Conservation (phyloP, 37 sponge, comb jelly and placozoan genomes). For the Theonella swinhoei region DNA sequence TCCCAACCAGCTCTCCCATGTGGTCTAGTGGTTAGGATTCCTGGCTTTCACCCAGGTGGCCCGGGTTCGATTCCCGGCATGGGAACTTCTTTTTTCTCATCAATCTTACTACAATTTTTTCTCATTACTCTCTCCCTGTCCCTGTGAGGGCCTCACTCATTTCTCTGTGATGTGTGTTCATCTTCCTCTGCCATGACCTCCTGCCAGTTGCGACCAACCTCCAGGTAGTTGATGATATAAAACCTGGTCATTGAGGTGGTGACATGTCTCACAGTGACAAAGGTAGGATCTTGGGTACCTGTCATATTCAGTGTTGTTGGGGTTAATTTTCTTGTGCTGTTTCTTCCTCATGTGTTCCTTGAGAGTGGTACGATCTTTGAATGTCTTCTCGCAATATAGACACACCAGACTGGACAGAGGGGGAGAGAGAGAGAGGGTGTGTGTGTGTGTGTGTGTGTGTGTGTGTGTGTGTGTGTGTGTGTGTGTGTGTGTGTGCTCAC, state of each 20-base stretch:
- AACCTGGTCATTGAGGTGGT: no score
- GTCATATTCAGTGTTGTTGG: constrained; percentile 81
- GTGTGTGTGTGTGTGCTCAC: constrained; percentile 8
- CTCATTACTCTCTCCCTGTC: no score
- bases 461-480: neutral
- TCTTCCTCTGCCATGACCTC: constrained; percentile 56
- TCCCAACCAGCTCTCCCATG: constrained; percentile 51
- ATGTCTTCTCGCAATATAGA: constrained; percentile 85
- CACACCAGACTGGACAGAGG: constrained; percentile 62
- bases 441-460: no score
- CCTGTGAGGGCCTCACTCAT: neutral
- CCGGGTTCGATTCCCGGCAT: constrained; percentile 88
- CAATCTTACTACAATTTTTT: no score
- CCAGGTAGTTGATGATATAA: constrained; percentile 91
- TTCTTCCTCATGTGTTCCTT: constrained; percentile 98
- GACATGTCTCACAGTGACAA: no score
- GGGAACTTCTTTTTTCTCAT: constrained; percentile 44
- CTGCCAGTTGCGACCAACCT: constrained; percentile 70
- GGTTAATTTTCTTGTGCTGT: constrained; percentile 85
- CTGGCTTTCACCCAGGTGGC: constrained; percentile 91
- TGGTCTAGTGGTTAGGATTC: constrained; percentile 92
- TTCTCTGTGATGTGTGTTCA: constrained; percentile 28
- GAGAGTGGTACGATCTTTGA: constrained; percentile 78
- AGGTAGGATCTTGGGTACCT: no score
- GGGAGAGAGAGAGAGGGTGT: neutral